Base-by-base conservation (phyloP, 2,797 vertebrate genomes). In the Steatocranus sp. region DNA sequence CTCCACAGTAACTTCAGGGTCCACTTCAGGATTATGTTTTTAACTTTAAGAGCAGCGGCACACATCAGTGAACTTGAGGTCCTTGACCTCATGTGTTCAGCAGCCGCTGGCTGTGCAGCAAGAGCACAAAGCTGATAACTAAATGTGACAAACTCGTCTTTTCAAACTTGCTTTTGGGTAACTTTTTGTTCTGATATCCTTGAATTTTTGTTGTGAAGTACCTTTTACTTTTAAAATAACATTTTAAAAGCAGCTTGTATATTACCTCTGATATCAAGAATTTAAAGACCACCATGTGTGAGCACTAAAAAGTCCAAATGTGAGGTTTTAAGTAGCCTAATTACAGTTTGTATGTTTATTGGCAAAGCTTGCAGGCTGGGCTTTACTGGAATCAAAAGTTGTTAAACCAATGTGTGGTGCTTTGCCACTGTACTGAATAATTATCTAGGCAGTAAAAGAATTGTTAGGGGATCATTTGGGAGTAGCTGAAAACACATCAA, bases 371-470 rank as follows among this genome's bases (percentile, higher is more conserved):
- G 80, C 80, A 90, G 87, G 80, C 68, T n/a, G 46, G 34, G 58
- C 79, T 92, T 93, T 91, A 91, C 92, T 87, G 86, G 91, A 91
- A 92, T 91, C 76, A 92, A 83, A 92, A 76, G 84, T 86, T 91
- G 92, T 94, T 94, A 91, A 93, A 95, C 79, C 80, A 75, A 79
- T 58, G 78, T 86, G 90, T 92, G 90, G 84, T 92, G 89, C 86
- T 86, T 91, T 85, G 89, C 84, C 86, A 92, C 86, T 83, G 81
- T 85, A 93, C 90, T 83, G 85, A 89, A 89, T 90, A 90, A 90
- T 95, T 93, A 93, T 92, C 88, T 89, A 84, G 85, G 86, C 83
- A 82, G 89, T 96, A 94, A 94, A 93, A 90, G 77, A 88, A 89
- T 90, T 91, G 92, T 76, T 74, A 91, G 85, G 66, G 92, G 81